phyloP scores from a whole-genome alignment of 2,113 vertebrate species.

The Tachysurus vachellii region DNA sequence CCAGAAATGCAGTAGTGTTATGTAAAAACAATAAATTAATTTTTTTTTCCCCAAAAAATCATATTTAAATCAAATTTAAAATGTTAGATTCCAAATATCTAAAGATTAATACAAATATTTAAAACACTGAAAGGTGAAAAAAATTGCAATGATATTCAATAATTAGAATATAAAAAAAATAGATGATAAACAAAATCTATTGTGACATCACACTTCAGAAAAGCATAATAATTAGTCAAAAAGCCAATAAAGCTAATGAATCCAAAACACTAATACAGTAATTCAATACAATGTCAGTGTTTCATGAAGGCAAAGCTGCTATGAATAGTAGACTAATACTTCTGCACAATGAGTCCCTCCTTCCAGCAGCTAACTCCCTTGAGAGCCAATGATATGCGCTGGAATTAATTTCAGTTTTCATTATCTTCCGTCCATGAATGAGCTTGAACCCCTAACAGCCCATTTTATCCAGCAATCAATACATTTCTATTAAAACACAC shows the following conservation, averaged over 20 bases:
- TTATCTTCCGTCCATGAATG: conserved; percentile 1
- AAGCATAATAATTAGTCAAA: conserved; percentile 21
- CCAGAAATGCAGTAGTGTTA: neutral
- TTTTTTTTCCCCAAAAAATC: too few species aligned
- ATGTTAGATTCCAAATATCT: neutral
- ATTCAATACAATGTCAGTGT: conserved; percentile 20
- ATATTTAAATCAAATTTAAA: too few species aligned
- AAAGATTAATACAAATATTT: neutral
- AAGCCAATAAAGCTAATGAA: conserved; percentile 31
- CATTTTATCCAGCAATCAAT: conserved; percentile 26
- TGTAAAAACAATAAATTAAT: neutral
- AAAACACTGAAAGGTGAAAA: neutral
- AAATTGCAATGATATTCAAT: neutral
- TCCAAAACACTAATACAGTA: conserved; percentile 2
- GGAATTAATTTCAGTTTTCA: conserved; percentile 45
- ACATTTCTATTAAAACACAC: neutral
- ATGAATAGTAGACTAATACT: conserved; percentile 22
- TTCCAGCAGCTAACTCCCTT: conserved; percentile 15
- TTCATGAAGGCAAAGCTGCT: conserved; percentile 32
- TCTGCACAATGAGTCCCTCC: conserved; percentile 22
- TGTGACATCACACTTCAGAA: neutral
- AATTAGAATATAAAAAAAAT: neutral
- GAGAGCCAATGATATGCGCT: conserved; percentile 19
- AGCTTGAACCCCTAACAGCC: neutral
- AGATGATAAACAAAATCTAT: neutral